Conservation (phyloP, 2,113 vertebrate species). For the Poeciliopsis occidentalis region DNA sequence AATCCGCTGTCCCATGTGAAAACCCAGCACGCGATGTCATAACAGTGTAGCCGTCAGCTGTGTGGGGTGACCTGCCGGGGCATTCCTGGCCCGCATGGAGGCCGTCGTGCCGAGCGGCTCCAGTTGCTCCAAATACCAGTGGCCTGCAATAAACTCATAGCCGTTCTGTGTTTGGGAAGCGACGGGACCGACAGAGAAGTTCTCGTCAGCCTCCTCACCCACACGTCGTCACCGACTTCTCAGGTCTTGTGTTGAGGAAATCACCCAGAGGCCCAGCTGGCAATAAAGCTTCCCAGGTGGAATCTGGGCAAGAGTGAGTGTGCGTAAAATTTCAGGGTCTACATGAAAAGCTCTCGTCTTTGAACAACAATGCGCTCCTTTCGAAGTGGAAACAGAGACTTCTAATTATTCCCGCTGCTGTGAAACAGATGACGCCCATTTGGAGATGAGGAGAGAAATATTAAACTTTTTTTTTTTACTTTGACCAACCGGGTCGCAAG, state of each 20-base stretch:
- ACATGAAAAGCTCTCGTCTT: slow-evolving; percentile 51
- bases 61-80: slow-evolving; percentile 67
- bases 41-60: slow-evolving; percentile 65
- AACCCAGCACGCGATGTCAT: slow-evolving; percentile 27
- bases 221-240: slow-evolving; percentile 12
- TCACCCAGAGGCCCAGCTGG: slow-evolving; percentile 40
- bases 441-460: neutral
- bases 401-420: slow-evolving; percentile 16
- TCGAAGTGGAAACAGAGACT: slow-evolving; percentile 38
- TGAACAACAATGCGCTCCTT: slow-evolving; percentile 42
- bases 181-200: slow-evolving; percentile 31
- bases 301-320: slow-evolving; percentile 37
- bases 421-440: slow-evolving; percentile 29
- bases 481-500: neutral
- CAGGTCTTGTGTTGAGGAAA: neutral
- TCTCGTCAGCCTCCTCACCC: neutral
- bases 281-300: slow-evolving; percentile 24
- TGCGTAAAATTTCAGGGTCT: slow-evolving; percentile 39
- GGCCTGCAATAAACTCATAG: slow-evolving; percentile 58
- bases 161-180: slow-evolving; percentile 53
- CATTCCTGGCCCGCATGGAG: slow-evolving; percentile 63
- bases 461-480: neutral
- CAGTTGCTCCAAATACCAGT: slow-evolving; percentile 67
- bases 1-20: slow-evolving; percentile 31
- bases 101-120: slow-evolving; percentile 57